phyloP scores from a whole-genome alignment of 2,888 invertebrate genomes.

The Melipona bicolor region DNA sequence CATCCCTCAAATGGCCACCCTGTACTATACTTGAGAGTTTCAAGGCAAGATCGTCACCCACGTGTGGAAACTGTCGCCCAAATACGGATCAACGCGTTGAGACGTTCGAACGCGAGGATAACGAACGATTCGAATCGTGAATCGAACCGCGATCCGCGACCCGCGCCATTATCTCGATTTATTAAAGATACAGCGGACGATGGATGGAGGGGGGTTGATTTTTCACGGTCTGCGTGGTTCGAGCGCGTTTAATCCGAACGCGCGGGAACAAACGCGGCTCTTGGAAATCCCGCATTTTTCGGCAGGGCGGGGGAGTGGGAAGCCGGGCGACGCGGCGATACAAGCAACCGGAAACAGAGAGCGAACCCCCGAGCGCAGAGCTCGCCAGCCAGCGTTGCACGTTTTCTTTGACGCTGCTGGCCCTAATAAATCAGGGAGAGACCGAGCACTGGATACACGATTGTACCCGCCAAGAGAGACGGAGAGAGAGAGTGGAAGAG shows the following conservation, averaged over 20 bases:
- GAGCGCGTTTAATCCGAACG: slow-evolving; percentile 33
- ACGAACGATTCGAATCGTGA: too few relatives aligned
- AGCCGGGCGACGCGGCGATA: slow-evolving; percentile 7
- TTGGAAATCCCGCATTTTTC: slow-evolving; percentile 37
- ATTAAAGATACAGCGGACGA: slow-evolving; percentile 15
- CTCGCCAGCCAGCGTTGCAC: slow-evolving; percentile 8
- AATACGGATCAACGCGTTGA: too few relatives aligned
- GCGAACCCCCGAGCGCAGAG: neutral
- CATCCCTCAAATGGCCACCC: too few relatives aligned
- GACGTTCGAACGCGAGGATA: neutral
- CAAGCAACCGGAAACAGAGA: slow-evolving; percentile 28
- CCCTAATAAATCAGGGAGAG: slow-evolving; percentile 70
- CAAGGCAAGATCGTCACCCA: too few relatives aligned
- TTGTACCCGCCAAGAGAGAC: slow-evolving; percentile 14
- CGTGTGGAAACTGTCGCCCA: too few relatives aligned
- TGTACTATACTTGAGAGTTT: too few relatives aligned
- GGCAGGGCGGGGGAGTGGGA: neutral
- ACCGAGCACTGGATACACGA: slow-evolving; percentile 59
- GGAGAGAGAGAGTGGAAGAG: slow-evolving; percentile 15
- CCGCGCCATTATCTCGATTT: slow-evolving; percentile 14
- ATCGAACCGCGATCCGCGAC: neutral
- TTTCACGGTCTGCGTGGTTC: slow-evolving; percentile 24
- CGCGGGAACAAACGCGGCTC: slow-evolving; percentile 20
- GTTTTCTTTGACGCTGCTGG: slow-evolving; percentile 68
- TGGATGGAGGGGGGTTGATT: neutral